A percentile compares a stretch with the other conserved stretches of the same genome.
Evolutionary conservation across 2,888 invertebrate genomes (phyloP).

Genomic region (Drosophila longiperda): DNA sequence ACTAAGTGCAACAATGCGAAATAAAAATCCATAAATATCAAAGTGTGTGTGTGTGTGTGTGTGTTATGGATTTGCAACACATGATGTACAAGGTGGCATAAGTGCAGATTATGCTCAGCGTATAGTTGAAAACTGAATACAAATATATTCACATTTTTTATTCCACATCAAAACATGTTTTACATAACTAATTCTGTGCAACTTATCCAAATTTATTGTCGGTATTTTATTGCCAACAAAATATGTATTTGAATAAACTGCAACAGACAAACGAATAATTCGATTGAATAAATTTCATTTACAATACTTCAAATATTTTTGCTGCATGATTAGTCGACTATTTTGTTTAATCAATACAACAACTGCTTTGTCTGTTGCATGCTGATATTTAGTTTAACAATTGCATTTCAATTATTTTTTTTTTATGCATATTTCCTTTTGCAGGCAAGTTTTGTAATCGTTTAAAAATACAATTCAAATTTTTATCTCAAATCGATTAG

Average conservation of each 20-base stretch:
- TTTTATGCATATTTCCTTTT: not conserved
- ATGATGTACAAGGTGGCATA: not conserved
- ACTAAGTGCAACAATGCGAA: constrained; percentile 35
- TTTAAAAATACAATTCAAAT: not conserved
- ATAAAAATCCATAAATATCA: constrained; percentile 27
- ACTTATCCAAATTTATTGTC: not conserved
- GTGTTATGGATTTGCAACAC: not conserved
- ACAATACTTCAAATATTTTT: not conserved
- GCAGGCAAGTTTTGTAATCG: not conserved
- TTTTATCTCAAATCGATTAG: not conserved
- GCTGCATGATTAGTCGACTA: not conserved
- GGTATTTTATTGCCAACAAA: not conserved
- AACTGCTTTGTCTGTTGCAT: not conserved
- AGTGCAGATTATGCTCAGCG: not conserved
- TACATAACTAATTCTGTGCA: not conserved
- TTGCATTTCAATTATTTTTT: not conserved
- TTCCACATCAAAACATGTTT: not conserved
- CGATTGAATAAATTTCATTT: not conserved
- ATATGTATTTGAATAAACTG: not conserved
- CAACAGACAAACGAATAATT: not conserved
- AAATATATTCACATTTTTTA: too few relatives aligned
- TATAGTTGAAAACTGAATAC: not conserved
- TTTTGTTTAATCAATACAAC: constrained; percentile 6
- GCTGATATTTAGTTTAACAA: not conserved
- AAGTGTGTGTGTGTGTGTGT: constrained; percentile 5